phyloP scores from a whole-genome alignment of 2,888 invertebrate genomes.

The Miltochrista miniata region DNA sequence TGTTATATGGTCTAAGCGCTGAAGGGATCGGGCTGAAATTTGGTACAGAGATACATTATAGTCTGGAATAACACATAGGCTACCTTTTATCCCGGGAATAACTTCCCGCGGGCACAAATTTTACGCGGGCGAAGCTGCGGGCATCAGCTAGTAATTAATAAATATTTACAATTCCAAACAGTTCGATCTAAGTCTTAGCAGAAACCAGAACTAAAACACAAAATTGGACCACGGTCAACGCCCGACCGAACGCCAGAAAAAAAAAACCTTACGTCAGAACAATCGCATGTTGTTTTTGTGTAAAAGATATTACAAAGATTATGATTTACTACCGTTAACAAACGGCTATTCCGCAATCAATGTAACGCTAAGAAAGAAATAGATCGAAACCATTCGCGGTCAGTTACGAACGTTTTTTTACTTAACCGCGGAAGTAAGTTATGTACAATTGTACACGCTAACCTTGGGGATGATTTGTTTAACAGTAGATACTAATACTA shows the following conservation, averaged over 20 bases:
- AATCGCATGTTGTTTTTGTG: background rate
- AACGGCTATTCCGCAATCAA: slow-evolving; percentile 23
- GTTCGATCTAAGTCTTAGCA: too few species aligned
- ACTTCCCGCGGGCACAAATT: too few species aligned
- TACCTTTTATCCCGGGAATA: too few species aligned
- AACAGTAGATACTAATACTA: background rate
- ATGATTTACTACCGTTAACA: slow-evolving; percentile 12
- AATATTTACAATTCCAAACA: too few species aligned
- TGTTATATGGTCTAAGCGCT: too few species aligned
- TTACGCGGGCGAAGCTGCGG: too few species aligned
- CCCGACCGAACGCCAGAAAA: background rate
- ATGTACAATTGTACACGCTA: slow-evolving; percentile 6
- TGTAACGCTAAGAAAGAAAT: slow-evolving; percentile 27
- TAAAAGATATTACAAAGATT: slow-evolving; percentile 18
- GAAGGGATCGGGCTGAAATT: too few species aligned
- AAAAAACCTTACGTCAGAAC: background rate
- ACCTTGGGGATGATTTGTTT: background rate
- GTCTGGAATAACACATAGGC: too few species aligned
- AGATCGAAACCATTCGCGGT: slow-evolving; percentile 26
- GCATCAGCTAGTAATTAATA: too few species aligned
- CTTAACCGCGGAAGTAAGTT: slow-evolving; percentile 21
- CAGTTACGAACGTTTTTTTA: slow-evolving; percentile 22
- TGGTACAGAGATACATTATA: too few species aligned
- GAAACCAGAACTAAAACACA: too few species aligned
- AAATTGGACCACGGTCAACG: too few species aligned